Evolutionary conservation across 2,888 invertebrate species (phyloP).

Genomic region (Ochropacha duplaris): DNA sequence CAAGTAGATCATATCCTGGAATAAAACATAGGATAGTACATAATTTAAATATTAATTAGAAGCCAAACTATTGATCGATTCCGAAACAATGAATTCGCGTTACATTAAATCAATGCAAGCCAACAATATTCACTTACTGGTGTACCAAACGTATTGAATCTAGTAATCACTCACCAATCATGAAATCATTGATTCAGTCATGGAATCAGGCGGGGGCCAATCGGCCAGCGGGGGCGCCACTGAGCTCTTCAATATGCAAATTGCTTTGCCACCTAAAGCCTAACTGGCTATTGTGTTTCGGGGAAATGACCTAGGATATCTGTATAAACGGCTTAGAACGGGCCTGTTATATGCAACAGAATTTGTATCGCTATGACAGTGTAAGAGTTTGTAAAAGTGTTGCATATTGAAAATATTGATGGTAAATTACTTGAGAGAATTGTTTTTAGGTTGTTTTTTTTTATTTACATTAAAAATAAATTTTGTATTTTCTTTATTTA

Average conservation of each 20-base stretch:
- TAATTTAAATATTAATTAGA: too few species aligned
- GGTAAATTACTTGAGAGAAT: too few species aligned
- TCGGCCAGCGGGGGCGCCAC: constrained; percentile 38
- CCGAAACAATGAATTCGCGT: too few species aligned
- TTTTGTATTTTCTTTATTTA: too few species aligned
- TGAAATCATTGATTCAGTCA: constrained; percentile 49
- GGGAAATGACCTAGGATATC: constrained; percentile 41
- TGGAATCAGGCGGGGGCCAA: constrained; percentile 31
- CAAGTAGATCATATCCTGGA: too few species aligned
- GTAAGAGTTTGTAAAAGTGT: not conserved
- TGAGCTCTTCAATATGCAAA: constrained; percentile 61
- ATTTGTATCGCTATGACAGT: too few species aligned
- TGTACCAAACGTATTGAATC: constrained; percentile 24
- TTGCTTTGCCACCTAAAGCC: constrained; percentile 49
- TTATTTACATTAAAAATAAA: too few species aligned
- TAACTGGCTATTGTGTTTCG: constrained; percentile 51
- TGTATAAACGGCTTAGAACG: constrained; percentile 41
- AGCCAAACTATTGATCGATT: too few species aligned
- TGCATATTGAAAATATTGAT: not conserved
- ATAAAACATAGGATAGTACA: too few species aligned
- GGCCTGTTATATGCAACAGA: not conserved
- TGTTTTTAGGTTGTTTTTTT: too few species aligned
- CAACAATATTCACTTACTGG: constrained; percentile 23
- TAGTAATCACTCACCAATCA: constrained; percentile 41
- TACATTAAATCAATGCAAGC: constrained; percentile 17